Evolutionary conservation across 2,113 vertebrate species (phyloP), one percentile per base, ranked within the genome.

Genomic region (Megalops atlanticus): DNA sequence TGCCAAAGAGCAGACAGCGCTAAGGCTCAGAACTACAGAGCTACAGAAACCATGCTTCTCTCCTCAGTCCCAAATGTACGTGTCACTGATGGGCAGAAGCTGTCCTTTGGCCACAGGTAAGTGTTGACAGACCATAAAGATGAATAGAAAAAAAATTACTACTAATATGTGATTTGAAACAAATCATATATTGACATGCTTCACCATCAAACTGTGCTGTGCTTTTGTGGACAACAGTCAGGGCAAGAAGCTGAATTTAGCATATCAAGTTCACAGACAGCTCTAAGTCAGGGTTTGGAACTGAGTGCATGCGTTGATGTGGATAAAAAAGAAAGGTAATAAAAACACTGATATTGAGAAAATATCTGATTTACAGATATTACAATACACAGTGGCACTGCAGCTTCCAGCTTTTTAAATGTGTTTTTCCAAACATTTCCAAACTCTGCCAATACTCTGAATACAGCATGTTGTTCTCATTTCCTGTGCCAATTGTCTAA

Each of bases 1-100:
- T 89, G 90, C 78, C 87, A 89, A 82, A 88, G 80, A 84, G 87
- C 78, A 84, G 83, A 89, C 89, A 90, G 89, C 82, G 81, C 88
- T 83, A 79, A 82, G 82, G 74, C 78, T 40, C 80, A 82, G 38
- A 71, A 24, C 1, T 18, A 40, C 6, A 21, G 21, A 70, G 24
- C 35, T 36, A 38, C 35, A 33, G 31, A 78, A 74, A 80, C 70
- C 31, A 11, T 24, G 70, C 54, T 74, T 45, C 45, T 24, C 35
- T 16, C 31, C 72, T 74, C 18, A 33, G 43, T 36, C 35, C 33
- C 70, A 21, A 12, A 33, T 35, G 31, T 10, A 45, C 45, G 33
- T 47, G 12, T n/a, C 38, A 11, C 38, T 4, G 15, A 11, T 45
- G 35, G 52, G 16, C 43, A 41, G 73, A 80, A 39, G 24, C 24